Evolutionary conservation across 2,797 vertebrate genomes (phyloP), one percentile per base, ranked within the genome.

Genomic region (Cephalopachus bancanus): DNA sequence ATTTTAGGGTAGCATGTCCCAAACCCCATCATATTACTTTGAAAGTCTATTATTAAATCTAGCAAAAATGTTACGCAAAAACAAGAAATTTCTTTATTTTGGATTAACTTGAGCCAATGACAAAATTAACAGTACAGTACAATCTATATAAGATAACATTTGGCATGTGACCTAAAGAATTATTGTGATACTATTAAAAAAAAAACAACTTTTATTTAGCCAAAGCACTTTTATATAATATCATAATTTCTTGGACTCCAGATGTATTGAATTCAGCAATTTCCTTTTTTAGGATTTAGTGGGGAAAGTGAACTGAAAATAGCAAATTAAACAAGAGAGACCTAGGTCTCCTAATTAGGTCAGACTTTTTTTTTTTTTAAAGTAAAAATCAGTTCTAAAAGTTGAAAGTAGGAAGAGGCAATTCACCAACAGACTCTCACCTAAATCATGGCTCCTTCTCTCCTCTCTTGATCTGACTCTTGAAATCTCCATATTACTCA

Each of bases 161-260:
- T 78, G 19, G 89, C 9, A 79, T 60, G 15, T 72, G 0, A 75
- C 49, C 44, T 64, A 49, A 95, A 91, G 71, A 53, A 65, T 0
- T 19, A 53, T 75, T 28, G 19, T 76, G 15, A 71, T 67, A 16
- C 20, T 76, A 84, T 8, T 28, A 71, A 93, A 92, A 74, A 85
- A 75, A 19, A 44, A 44, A 65, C 7, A 44, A 65, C 7, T 69
- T 90, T 92, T 28, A 88, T 69, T 89, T 92, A 81, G 4, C 37
- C 64, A 88, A 96, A 83, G 24, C 22, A 94, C 11, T 95, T 76
- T 89, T 75, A 90, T 17, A 71, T 89, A n/a, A 57, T 59, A 30
- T 80, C 69, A 69, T 11, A 76, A 22, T 59, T 71, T 78, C 83
- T 37, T 86, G 16, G 55, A 81, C 14, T 92, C 53, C 28, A 79